Conservation (phyloP, 2,888 invertebrate genomes). For the Chymomyza caudatula region DNA sequence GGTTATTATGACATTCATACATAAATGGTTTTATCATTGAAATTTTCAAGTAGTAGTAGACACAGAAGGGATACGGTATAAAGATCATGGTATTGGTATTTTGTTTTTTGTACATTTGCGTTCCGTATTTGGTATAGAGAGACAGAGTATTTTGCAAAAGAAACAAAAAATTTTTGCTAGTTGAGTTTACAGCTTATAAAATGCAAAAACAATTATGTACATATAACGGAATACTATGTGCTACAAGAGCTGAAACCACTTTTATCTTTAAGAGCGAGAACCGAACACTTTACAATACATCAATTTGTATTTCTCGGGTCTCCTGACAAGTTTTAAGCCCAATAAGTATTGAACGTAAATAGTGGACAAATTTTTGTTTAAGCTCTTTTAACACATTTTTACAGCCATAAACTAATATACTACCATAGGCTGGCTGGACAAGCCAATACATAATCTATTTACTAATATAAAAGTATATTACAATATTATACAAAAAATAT, state of each 20-base stretch:
- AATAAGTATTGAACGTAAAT: no score
- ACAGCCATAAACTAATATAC: slow-evolving; percentile 54
- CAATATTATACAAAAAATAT: slow-evolving; percentile 18
- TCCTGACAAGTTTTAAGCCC: no score
- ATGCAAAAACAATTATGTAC: slow-evolving; percentile 31
- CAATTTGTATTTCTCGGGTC: no score
- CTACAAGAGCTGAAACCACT: slow-evolving; percentile 47
- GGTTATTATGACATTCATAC: slow-evolving; percentile 55
- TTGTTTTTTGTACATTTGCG: slow-evolving; percentile 23
- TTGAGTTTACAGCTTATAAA: slow-evolving; percentile 52
- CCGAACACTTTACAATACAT: no score
- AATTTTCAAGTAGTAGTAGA: slow-evolving; percentile 31
- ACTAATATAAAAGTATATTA: slow-evolving; percentile 27
- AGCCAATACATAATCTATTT: slow-evolving; percentile 34
- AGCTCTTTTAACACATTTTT: slow-evolving; percentile 37
- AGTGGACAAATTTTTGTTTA: slow-evolving; percentile 50
- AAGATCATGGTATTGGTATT: slow-evolving; percentile 12
- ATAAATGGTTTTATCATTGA: slow-evolving; percentile 37
- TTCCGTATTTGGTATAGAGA: slow-evolving; percentile 26
- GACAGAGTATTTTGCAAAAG: slow-evolving; percentile 56
- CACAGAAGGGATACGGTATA: slow-evolving; percentile 24
- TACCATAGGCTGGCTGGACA: slow-evolving; percentile 56
- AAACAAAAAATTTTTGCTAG: slow-evolving; percentile 64
- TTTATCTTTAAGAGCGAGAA: no score
- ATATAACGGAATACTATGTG: slow-evolving; percentile 23